Percentiles rank a stretch among this genome's conserved stretches.
Conservation (phyloP, 2,888 invertebrate genomes). For the Stenolophus ochropezus region DNA sequence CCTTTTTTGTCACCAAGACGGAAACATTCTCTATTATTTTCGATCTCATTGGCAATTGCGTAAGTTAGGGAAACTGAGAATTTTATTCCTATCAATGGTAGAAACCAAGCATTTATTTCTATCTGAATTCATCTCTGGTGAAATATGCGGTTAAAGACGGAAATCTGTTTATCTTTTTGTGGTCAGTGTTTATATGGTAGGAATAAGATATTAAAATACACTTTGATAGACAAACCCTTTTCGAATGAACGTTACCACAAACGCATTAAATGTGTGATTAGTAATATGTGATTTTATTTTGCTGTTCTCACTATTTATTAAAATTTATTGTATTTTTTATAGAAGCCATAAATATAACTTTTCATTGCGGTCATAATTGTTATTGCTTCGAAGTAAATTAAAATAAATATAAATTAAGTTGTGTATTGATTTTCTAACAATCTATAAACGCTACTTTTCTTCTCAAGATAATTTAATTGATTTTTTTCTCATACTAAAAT, state of each 20-base stretch:
- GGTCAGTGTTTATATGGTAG: conserved; percentile 43
- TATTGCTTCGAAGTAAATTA: conserved; percentile 28
- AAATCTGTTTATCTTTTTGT: conserved; percentile 46
- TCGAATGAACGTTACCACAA: neutral
- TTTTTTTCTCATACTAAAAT: neutral
- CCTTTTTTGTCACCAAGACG: neutral
- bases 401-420: conserved; percentile 26
- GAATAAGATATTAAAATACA: conserved; percentile 43
- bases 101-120: neutral
- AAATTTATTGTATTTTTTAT: conserved; percentile 34
- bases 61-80: neutral
- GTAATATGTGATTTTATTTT: neutral
- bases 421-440: neutral
- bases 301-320: neutral
- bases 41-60: neutral
- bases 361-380: conserved; percentile 22
- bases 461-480: neutral
- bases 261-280: no score
- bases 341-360: conserved; percentile 17
- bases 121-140: conserved; percentile 17
- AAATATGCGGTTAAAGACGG: conserved; percentile 42
- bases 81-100: neutral
- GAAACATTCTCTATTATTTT: neutral
- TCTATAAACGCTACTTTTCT: neutral
- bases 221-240: no score